Conservation (phyloP, 2,888 invertebrate genomes). For the Nomada fucata region DNA sequence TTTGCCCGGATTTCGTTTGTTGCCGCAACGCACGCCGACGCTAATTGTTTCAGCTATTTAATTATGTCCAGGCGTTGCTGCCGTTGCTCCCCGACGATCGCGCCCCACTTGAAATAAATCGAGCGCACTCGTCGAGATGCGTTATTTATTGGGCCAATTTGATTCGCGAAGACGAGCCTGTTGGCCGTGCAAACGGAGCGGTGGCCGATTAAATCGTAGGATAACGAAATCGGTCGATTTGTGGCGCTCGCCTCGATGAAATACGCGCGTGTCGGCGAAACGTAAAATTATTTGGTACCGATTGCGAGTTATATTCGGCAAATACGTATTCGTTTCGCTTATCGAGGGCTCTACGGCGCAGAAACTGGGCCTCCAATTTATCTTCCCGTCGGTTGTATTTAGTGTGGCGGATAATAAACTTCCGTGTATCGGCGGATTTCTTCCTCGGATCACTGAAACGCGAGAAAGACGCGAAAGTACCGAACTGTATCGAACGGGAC, state of each 20-base stretch:
- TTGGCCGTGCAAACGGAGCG: too few species aligned
- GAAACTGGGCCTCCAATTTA: not conserved
- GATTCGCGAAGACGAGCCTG: not conserved
- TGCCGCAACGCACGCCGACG: conserved; percentile 6
- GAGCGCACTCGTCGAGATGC: too few species aligned
- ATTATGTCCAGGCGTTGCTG: conserved; percentile 24
- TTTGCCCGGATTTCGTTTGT: conserved; percentile 33
- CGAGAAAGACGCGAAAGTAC: not conserved
- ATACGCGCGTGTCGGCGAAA: not conserved
- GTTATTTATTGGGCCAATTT: not conserved
- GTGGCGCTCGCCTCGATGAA: not conserved
- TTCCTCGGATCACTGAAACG: too few species aligned
- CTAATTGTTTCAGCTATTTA: conserved; percentile 59
- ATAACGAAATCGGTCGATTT: not conserved
- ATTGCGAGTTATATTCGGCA: not conserved
- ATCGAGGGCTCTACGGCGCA: not conserved
- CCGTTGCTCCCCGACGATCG: not conserved
- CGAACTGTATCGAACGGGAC: not conserved
- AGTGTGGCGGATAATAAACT: too few species aligned
- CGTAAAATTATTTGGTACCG: not conserved
- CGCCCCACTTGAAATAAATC: too few species aligned
- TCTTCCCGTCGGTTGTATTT: too few species aligned
- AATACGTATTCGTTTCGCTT: too few species aligned
- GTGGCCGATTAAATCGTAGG: not conserved
- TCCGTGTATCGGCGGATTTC: too few species aligned